These are phyloP conservation scores for Homarus americanus DNA, from an alignment of 1,140 invertebrate genomes.

Conservation along the genomic window DNA sequence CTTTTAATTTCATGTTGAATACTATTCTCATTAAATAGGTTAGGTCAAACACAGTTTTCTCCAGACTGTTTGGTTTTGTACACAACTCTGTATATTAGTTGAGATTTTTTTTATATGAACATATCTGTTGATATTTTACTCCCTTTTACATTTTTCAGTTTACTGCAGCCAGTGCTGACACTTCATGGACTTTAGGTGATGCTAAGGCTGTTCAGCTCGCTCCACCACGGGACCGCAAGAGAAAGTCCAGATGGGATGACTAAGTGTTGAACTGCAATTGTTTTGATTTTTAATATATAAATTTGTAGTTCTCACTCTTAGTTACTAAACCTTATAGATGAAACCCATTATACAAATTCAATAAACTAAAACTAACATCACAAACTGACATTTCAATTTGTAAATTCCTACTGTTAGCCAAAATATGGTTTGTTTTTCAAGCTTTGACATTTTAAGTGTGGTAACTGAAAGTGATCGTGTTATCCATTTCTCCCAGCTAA, in stretches of 20 bases:
- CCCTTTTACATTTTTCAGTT: slow-evolving; percentile 38
- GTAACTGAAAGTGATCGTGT: not conserved
- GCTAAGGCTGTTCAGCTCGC: not conserved
- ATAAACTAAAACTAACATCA: slow-evolving; percentile 13
- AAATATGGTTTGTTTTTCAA: not conserved
- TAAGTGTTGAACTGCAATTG: not conserved
- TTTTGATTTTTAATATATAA: not conserved
- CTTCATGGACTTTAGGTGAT: slow-evolving; percentile 51
- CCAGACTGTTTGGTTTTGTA: no score
- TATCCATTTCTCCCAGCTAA: not conserved
- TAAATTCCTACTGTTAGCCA: not conserved
- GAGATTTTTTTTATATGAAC: not conserved
- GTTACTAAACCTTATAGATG: not conserved
- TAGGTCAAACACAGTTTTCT: no score
- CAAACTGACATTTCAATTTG: slow-evolving; percentile 36
- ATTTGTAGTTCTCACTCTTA: not conserved
- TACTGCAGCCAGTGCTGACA: slow-evolving; percentile 62
- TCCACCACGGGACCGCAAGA: slow-evolving; percentile 20
- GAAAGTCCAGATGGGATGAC: slow-evolving; percentile 68
- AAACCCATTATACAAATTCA: not conserved
- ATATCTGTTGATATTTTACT: not conserved
- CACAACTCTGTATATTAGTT: no score
- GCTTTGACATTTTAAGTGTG: not conserved
- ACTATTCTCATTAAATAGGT: no score
- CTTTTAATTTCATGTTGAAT: no score